Base-by-base conservation (phyloP, 2,113 vertebrate species). In the Myotis brandtii region DNA sequence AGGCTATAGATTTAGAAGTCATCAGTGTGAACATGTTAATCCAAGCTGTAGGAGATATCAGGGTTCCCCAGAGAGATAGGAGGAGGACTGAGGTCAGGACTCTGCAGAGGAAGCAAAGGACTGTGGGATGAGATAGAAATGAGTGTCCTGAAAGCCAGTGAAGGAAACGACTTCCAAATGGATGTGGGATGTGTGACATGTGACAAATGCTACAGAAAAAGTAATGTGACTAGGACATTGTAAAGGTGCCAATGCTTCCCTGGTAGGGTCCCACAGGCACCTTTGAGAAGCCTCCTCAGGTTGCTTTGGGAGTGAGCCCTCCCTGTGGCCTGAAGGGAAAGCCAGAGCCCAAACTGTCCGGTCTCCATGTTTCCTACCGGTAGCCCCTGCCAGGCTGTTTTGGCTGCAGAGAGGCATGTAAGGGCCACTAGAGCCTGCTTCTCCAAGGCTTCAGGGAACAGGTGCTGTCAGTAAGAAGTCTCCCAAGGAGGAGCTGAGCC, bases 1-100 rank as follows among this genome's bases (percentile, higher is more conserved):
- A 91, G 43, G 6, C 54, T 18, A 54, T 52, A 94, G 52, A 50
- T 62, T 86, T 87, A 87, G 43, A 79, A 84, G 70, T 94, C 50
- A 75, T 20, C 34, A 30, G 2, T n/a, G 9, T 85, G 62, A 93
- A 82, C 46, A 85, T 59, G 18, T 89, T 76, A 92, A 46, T 89
- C 9, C 25, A 62, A 50, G 77, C n/a, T 76, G 23, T 89, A 77
- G 56, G 48, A 86, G 48, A 52, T 56, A 75, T 87, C 27, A 73
- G 27, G 16, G 32, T 72, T 56, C 54, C 54, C 72, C 23, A 72
- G 82, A 34, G 32, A 86, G 43, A 88, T 46, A 46, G 46, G 9
- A 20, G 17, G 70, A 75, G 14, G 34, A 1, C 48, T 52, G 50
- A 92, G 52, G 75, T n/a, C 64, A 67, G 25, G n/a, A 91, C 21